These are phyloP conservation scores for Cladopsammia gracilis DNA, from an alignment of 64 coral and sea anemone genomes.

Conservation along the genomic window DNA sequence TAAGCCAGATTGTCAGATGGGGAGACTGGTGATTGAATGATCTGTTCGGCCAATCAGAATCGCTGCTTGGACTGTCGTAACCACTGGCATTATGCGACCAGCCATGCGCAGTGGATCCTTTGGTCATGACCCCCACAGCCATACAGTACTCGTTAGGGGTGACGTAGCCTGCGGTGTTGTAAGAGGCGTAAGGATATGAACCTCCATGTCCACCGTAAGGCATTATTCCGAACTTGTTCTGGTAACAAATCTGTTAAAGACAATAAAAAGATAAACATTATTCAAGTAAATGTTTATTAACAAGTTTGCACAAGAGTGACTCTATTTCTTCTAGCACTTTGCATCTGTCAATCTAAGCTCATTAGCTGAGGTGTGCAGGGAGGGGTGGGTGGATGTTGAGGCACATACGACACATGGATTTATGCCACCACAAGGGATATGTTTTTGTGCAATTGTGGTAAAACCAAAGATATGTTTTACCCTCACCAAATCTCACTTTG, in stretches of 20 bases:
- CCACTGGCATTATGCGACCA: conserved; percentile 73
- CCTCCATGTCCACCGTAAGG: neutral
- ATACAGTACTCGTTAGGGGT: conserved; percentile 67
- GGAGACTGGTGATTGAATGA: conserved; percentile 59
- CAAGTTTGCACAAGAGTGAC: too few relatives aligned
- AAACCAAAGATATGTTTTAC: too few relatives aligned
- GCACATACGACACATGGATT: too few relatives aligned
- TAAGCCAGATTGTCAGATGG: conserved; percentile 65
- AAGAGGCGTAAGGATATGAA: conserved; percentile 46
- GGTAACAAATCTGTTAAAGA: conserved; percentile 40
- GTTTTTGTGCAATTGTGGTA: too few relatives aligned
- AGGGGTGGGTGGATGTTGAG: too few relatives aligned
- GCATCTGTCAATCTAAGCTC: too few relatives aligned
- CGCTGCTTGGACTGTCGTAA: conserved; percentile 59
- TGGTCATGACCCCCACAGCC: conserved; percentile 61
- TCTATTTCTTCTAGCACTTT: too few relatives aligned
- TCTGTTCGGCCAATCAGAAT: conserved; percentile 74
- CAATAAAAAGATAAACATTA: neutral
- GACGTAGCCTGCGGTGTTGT: conserved; percentile 52
- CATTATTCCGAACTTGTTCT: conserved; percentile 76
- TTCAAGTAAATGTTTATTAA: too few relatives aligned
- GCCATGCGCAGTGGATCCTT: conserved; percentile 58
- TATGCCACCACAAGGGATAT: too few relatives aligned
- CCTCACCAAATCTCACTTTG: too few relatives aligned
- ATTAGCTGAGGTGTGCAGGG: too few relatives aligned